Evolutionary conservation across 2,797 vertebrate genomes (phyloP), one percentile per base, ranked within the genome.

Genomic region (Pempheris klunzingeri): DNA sequence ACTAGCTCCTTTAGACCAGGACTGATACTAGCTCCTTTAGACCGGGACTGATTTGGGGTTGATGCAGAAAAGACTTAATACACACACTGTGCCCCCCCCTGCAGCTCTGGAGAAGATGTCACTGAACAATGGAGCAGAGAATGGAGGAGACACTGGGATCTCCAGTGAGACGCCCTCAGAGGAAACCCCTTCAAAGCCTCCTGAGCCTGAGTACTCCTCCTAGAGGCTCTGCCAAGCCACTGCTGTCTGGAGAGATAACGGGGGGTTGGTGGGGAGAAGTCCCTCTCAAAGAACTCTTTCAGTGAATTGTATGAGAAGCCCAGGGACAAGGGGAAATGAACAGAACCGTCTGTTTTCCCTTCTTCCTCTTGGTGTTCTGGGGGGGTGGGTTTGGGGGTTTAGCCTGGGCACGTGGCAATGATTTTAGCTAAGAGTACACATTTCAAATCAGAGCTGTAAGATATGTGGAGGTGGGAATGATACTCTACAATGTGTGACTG

Each of bases 71-170:
- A 22, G 22, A 17, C 5, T 67, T 41, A 17, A 18, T 14, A 2
- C 71, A 28, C 24, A 26, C 32, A 12, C 77, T 32, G 6, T 32
- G 6, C 30, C 74, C 32, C n/a, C 9, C 49, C 47, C 87, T 91
- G 39, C 83, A 97, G 97, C 94, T 63, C 96, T 96, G 93, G 96
- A 96, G 90, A 98, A 98, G 93, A 97, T 97, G 88, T 83, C 95
- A 36, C 92, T 94, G 81, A 93, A 91, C 71, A 96, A 96, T 32
- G 88, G 94, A 71, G 93, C 95, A 71, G 96, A 98, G 94, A 98
- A 97, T 26, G 96, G 97, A 86, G 96, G 97, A 84, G 96, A 97
- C 24, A 80, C 87, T 14, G 95, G 94, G 47, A 87, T 95, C 84
- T 94, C 95, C 22, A 95, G 93, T 65, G 96, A 96, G 91, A 94